These are phyloP conservation scores for Peromyscus californicus DNA, from an alignment of 2,113 vertebrate genomes.

Conservation along the genomic window DNA sequence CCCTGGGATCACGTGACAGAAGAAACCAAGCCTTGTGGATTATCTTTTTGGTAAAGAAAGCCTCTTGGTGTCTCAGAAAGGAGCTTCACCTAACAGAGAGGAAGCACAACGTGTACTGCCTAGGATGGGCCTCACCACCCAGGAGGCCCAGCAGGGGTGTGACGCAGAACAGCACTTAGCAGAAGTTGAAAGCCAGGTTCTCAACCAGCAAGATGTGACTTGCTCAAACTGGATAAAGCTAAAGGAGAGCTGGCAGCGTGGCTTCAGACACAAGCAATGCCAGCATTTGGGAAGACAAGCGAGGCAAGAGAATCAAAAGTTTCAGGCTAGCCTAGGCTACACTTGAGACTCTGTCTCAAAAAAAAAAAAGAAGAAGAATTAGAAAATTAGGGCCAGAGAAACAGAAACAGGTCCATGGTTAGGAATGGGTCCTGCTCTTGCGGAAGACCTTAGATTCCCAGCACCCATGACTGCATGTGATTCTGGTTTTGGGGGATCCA, in stretches of 20 bases:
- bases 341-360: not conserved
- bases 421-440: not conserved
- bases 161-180: rapidly evolving
- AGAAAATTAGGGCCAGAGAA: not conserved
- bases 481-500: not conserved
- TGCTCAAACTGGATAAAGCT: not conserved
- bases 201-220: not conserved
- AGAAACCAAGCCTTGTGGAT: not conserved
- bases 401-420: not conserved
- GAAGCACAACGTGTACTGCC: not conserved
- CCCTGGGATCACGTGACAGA: not conserved
- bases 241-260: not conserved
- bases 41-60: not conserved
- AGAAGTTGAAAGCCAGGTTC: not conserved
- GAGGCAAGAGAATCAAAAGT: not conserved
- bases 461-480: not conserved
- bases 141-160: not conserved
- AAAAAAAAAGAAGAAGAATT: not conserved
- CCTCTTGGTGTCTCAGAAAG: not conserved
- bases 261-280: not conserved
- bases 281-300: not conserved
- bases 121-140: not conserved
- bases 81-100: not conserved
- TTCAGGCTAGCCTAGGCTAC: not conserved
- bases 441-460: not conserved